phyloP scores from a whole-genome alignment of 2,113 vertebrate species.

The Phainopepla nitens region DNA sequence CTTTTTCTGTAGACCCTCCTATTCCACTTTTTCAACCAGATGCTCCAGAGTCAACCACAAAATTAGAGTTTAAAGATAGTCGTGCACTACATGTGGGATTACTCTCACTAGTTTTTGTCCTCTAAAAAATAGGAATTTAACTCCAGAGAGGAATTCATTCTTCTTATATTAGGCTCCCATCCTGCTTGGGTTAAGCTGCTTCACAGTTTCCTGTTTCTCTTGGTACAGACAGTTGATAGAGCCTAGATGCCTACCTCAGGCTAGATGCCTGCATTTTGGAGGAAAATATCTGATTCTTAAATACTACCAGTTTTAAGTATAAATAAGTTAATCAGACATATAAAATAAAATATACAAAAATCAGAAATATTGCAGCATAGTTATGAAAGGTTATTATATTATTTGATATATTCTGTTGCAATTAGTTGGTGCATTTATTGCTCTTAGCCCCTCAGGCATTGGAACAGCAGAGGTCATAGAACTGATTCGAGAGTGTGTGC shows the following conservation, averaged over 20 bases:
- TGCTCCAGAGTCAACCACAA: neutral
- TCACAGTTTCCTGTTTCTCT: neutral
- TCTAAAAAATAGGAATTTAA: neutral
- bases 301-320: neutral
- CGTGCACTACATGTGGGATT: neutral
- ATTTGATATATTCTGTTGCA: neutral
- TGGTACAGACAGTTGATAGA: neutral
- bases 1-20: neutral
- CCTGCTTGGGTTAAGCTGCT: neutral
- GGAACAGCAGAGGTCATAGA: neutral
- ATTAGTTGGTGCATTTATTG: neutral
- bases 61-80: neutral
- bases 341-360: neutral
- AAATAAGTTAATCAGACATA: neutral
- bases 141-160: neutral
- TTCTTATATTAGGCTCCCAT: neutral
- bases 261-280: neutral
- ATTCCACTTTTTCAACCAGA: neutral
- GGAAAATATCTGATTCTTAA: neutral
- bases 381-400: neutral
- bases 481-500: neutral
- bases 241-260: neutral
- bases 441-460: neutral
- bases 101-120: neutral
- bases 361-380: neutral